phyloP scores from a whole-genome alignment of 2,113 vertebrate genomes.

The Callocephalon fimbriatum region DNA sequence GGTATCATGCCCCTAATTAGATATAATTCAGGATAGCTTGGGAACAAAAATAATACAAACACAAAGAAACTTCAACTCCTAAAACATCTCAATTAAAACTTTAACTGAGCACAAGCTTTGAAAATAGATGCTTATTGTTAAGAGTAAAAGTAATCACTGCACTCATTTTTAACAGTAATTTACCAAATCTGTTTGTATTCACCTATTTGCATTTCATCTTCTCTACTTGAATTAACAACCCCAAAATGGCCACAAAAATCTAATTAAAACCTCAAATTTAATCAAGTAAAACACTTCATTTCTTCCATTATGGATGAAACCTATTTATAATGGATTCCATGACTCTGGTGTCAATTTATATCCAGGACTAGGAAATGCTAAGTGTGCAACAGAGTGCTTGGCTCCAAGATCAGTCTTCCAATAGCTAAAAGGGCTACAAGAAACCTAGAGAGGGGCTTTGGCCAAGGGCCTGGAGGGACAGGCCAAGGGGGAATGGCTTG shows the following conservation, averaged over 20 bases:
- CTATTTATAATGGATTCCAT: not conserved
- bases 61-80: not conserved
- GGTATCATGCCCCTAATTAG: constrained; percentile 33
- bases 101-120: not conserved
- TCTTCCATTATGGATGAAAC: not conserved
- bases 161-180: constrained; percentile 21
- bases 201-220: not conserved
- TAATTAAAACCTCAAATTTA: constrained; percentile 42
- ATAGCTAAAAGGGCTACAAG: not conserved
- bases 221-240: constrained; percentile 1
- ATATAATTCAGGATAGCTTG: not conserved
- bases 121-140: not conserved
- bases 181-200: not conserved
- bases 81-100: constrained; percentile 57
- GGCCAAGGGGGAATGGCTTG: not conserved
- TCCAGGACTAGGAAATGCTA: not conserved
- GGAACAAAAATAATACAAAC: not conserved
- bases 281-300: not conserved
- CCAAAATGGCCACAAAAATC: not conserved
- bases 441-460: not conserved
- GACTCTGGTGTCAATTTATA: not conserved
- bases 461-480: not conserved
- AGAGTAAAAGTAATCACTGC: not conserved
- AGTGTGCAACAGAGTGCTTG: not conserved
- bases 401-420: not conserved